phyloP scores from a whole-genome alignment of 2,113 vertebrate genomes.

The Protomyctophum bolini region DNA sequence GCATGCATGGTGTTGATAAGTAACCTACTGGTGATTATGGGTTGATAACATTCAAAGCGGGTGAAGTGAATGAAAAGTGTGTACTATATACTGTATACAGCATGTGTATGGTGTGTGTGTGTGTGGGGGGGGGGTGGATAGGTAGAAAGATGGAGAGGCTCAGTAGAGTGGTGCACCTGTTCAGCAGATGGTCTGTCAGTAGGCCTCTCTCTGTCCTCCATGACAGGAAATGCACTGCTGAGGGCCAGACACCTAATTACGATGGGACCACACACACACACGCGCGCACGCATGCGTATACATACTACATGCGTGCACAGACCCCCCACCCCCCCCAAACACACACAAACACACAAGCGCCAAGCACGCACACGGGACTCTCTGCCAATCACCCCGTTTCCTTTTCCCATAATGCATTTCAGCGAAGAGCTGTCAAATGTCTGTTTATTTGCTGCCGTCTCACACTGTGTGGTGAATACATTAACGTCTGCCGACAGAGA shows the following conservation, averaged over 20 bases:
- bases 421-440: conserved; percentile 55
- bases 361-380: conserved; percentile 24
- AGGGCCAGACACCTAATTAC: conserved; percentile 67
- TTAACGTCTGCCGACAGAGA: not conserved
- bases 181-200: conserved; percentile 73
- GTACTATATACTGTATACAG: too few species aligned
- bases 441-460: conserved; percentile 53
- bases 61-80: too few species aligned
- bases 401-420: conserved; percentile 64
- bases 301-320: too few species aligned
- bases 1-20: too few species aligned
- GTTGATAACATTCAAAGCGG: too few species aligned
- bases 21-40: too few species aligned
- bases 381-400: conserved; percentile 21
- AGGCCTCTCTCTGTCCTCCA: conserved; percentile 63
- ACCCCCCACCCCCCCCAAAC: too few species aligned
- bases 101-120: not conserved
- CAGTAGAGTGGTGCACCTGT: conserved; percentile 48
- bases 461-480: conserved; percentile 21
- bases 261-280: conserved; percentile 41
- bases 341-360: not conserved
- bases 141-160: not conserved
- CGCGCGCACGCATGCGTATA: not conserved
- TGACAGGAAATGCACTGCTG: conserved; percentile 70
- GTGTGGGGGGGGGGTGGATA: not conserved